These are phyloP conservation scores for Leucophenga montana DNA, from an alignment of 2,888 invertebrate genomes.

Conservation along the genomic window DNA sequence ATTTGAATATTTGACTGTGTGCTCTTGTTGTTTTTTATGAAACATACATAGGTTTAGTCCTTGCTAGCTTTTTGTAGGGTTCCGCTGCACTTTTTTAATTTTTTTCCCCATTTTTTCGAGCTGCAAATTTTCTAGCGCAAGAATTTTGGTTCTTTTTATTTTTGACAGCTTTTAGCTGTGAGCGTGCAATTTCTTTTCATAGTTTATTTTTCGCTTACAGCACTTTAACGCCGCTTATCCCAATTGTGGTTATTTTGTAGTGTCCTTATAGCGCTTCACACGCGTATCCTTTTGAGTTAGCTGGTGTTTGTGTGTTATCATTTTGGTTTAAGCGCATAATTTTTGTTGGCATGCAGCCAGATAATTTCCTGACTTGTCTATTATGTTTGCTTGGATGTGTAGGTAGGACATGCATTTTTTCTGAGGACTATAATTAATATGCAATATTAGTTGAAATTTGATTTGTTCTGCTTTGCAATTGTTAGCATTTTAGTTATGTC, in stretches of 20 bases:
- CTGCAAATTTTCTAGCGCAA: not conserved
- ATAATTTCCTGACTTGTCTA: too few species aligned
- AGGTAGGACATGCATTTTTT: too few species aligned
- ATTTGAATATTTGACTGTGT: not conserved
- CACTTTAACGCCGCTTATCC: conserved; percentile 42
- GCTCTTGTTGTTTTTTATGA: not conserved
- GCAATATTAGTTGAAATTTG: too few species aligned
- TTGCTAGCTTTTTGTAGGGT: too few species aligned
- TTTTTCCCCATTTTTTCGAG: not conserved
- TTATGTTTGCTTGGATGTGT: too few species aligned
- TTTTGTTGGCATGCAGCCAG: too few species aligned
- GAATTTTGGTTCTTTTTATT: not conserved
- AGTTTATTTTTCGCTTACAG: conserved; percentile 48
- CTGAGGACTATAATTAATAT: too few species aligned
- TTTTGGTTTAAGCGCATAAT: not conserved
- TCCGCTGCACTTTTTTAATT: too few species aligned
- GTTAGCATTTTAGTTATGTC: too few species aligned
- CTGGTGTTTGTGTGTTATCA: too few species aligned
- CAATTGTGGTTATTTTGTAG: conserved; percentile 6
- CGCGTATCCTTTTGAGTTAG: not conserved
- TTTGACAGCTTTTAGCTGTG: conserved; percentile 15
- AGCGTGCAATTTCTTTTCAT: too few species aligned
- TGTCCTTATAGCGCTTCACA: not conserved
- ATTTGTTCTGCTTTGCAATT: too few species aligned
- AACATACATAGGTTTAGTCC: conserved; percentile 21